Conservation (phyloP, 1,140 invertebrate genomes). For the Tetramorium alpestre region DNA sequence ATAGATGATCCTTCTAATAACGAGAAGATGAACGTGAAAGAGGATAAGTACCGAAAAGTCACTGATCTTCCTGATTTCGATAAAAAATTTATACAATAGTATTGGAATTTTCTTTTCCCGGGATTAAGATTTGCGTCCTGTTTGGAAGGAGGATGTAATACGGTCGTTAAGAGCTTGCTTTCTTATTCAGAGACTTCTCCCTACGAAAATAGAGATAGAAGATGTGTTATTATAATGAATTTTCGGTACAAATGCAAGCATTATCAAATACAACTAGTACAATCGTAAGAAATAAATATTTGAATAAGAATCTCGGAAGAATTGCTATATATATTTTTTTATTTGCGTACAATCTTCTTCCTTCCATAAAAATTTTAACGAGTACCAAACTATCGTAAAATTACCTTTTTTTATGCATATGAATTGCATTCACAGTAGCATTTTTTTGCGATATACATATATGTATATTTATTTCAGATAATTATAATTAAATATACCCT, state of each 20-base stretch:
- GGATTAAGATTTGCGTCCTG: slow-evolving; percentile 4
- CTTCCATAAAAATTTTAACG: neutral
- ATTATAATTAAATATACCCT: neutral
- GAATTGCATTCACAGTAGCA: neutral
- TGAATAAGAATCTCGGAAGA: neutral
- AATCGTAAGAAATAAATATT: neutral
- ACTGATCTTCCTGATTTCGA: slow-evolving; percentile 34
- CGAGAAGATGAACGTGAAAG: neutral
- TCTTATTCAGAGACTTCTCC: neutral
- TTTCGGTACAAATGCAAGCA: neutral
- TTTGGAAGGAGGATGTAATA: neutral
- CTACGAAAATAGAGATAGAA: neutral
- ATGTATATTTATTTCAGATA: too few relatives aligned
- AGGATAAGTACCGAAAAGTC: neutral
- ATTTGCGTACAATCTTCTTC: neutral
- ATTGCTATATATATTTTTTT: neutral
- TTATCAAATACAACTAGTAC: neutral
- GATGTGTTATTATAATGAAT: neutral
- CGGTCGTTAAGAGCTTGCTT: neutral
- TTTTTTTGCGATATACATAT: neutral
- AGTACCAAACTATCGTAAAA: neutral
- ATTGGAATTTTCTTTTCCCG: neutral
- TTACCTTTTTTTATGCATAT: neutral
- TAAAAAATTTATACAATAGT: slow-evolving; percentile 39
- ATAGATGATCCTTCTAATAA: neutral